Evolutionary conservation across 2,888 invertebrate species (phyloP).

Genomic region (Trachelus iudaicus): DNA sequence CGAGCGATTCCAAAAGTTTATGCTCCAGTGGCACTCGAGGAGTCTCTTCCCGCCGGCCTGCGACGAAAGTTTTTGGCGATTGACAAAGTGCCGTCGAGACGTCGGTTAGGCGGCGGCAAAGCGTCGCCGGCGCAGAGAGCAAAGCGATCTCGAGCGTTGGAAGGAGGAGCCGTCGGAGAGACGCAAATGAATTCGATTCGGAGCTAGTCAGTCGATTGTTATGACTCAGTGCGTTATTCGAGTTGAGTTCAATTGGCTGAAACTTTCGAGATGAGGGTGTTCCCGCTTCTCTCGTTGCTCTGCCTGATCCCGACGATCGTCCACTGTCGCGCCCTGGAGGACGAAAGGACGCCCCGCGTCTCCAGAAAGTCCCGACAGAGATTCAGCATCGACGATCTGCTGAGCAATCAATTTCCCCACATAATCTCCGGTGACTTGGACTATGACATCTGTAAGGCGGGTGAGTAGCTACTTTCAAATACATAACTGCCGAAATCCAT

Average conservation of each 20-base stretch:
- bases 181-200: background rate
- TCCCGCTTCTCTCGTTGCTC: conserved; percentile 32
- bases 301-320: conserved; percentile 31
- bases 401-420: conserved; percentile 73
- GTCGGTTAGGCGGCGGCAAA: background rate
- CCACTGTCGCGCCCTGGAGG: conserved; percentile 29
- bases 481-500: conserved; percentile 20
- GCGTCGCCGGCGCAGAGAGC: background rate
- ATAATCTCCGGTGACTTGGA: conserved; percentile 81
- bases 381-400: conserved; percentile 77
- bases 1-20: background rate
- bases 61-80: background rate
- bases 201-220: conserved; percentile 6
- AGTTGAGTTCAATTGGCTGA: background rate
- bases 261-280: conserved; percentile 41
- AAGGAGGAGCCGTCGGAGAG: background rate
- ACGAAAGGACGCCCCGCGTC: conserved; percentile 1
- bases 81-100: background rate
- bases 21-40: background rate
- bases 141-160: background rate
- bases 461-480: conserved; percentile 68
- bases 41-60: background rate
- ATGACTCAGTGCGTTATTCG: conserved; percentile 10
- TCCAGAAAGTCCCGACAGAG: conserved; percentile 45
- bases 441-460: conserved; percentile 88